Evolutionary conservation across 2,113 vertebrate species (phyloP).

Genomic region (Apteryx mantelli): DNA sequence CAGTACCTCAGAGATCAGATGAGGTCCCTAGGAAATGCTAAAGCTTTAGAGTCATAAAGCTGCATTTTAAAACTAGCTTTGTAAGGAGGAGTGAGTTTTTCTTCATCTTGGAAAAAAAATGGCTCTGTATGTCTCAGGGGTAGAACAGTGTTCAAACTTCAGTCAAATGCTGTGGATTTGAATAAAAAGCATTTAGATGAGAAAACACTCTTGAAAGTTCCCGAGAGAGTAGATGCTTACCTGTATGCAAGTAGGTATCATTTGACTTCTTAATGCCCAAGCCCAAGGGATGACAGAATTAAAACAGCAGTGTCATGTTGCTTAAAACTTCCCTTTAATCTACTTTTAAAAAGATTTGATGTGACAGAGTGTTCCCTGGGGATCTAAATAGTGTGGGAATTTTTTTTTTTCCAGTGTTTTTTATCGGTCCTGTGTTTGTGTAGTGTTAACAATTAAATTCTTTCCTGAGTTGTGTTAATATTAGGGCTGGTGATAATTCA

Average conservation of each 20-base stretch:
- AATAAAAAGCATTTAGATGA: not conserved
- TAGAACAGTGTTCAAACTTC: not conserved
- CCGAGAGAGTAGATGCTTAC: not conserved
- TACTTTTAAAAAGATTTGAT: not conserved
- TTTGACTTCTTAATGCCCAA: constrained; percentile 28
- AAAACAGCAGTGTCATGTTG: not conserved
- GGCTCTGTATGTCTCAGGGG: not conserved
- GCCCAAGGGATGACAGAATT: constrained; percentile 48
- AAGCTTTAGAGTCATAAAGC: not conserved
- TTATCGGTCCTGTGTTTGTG: not conserved
- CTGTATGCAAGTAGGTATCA: not conserved
- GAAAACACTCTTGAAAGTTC: constrained; percentile 4
- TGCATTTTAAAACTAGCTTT: not conserved
- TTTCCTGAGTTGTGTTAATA: not conserved
- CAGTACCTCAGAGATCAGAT: not conserved
- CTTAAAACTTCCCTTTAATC: constrained; percentile 13
- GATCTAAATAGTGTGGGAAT: not conserved
- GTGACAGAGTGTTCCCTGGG: not conserved
- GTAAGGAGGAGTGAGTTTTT: not conserved
- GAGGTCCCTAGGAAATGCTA: not conserved
- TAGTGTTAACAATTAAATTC: not conserved
- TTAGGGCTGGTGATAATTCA: not conserved
- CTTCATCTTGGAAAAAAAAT: not conserved
- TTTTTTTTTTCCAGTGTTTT: not conserved
- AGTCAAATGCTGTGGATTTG: constrained; percentile 37